phyloP scores from a whole-genome alignment of 2,888 invertebrate genomes.

The Apodemia zela region DNA sequence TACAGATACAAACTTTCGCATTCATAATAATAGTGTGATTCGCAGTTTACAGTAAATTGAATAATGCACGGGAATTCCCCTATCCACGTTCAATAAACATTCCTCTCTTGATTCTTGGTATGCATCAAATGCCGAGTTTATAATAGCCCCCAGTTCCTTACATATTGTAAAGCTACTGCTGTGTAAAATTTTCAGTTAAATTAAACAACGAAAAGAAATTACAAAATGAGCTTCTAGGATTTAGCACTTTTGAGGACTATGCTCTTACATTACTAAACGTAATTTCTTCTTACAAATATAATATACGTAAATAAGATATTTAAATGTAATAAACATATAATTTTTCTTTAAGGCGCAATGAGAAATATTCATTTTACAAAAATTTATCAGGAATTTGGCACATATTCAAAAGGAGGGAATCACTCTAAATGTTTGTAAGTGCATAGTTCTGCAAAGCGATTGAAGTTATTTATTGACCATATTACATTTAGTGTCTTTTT shows the following conservation, averaged over 20 bases:
- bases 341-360: constrained; percentile 52
- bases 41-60: no score
- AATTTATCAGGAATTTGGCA: constrained; percentile 72
- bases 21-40: no score
- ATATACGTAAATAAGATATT: neutral
- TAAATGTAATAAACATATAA: constrained; percentile 16
- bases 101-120: no score
- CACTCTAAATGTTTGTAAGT: constrained; percentile 56
- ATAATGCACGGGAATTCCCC: no score
- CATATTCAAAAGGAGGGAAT: constrained; percentile 64
- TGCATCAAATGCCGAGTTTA: no score
- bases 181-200: no score
- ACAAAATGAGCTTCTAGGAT: no score
- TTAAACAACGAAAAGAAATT: no score
- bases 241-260: constrained; percentile 52
- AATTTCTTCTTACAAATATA: neutral
- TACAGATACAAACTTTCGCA: no score
- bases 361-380: constrained; percentile 69
- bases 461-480: constrained; percentile 18
- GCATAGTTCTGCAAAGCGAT: constrained; percentile 75
- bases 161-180: no score
- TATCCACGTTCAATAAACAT: no score
- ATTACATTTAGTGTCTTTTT: neutral
- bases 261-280: constrained; percentile 50
- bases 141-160: no score